phyloP scores from a whole-genome alignment of 2,888 invertebrate species.

The Colletes collaris region DNA sequence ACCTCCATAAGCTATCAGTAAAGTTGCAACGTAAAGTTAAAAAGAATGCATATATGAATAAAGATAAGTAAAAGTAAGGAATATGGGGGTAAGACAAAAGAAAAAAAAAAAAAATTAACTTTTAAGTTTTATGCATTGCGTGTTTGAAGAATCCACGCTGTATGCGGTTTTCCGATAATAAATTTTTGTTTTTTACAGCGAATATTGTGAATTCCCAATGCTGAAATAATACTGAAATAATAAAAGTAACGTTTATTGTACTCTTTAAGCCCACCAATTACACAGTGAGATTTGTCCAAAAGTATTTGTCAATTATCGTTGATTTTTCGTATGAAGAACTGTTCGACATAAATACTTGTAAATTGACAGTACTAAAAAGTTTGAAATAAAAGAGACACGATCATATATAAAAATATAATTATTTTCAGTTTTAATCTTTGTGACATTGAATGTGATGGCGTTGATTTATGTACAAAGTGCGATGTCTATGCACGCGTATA shows the following conservation, averaged over 20 bases:
- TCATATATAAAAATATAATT: constrained; percentile 34
- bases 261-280: constrained; percentile 53
- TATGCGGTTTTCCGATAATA: constrained; percentile 77
- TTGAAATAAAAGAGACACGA: constrained; percentile 43
- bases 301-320: constrained; percentile 48
- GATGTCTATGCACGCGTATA: constrained; percentile 24
- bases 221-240: constrained; percentile 73
- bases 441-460: constrained; percentile 26
- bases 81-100: constrained; percentile 38
- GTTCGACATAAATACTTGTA: constrained; percentile 33
- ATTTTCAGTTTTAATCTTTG: constrained; percentile 26
- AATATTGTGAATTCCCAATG: constrained; percentile 80
- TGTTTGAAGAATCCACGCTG: constrained; percentile 63
- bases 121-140: constrained; percentile 73
- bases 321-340: constrained; percentile 18
- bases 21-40: constrained; percentile 66
- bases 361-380: constrained; percentile 38
- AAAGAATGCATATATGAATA: constrained; percentile 53
- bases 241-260: constrained; percentile 67
- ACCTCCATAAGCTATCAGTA: constrained; percentile 68
- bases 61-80: constrained; percentile 59
- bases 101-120: constrained; percentile 58
- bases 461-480: constrained; percentile 44
- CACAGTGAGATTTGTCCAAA: neutral
- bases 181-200: constrained; percentile 82